Conservation (phyloP, 2,113 vertebrate species). For the Embiotoca jacksoni region DNA sequence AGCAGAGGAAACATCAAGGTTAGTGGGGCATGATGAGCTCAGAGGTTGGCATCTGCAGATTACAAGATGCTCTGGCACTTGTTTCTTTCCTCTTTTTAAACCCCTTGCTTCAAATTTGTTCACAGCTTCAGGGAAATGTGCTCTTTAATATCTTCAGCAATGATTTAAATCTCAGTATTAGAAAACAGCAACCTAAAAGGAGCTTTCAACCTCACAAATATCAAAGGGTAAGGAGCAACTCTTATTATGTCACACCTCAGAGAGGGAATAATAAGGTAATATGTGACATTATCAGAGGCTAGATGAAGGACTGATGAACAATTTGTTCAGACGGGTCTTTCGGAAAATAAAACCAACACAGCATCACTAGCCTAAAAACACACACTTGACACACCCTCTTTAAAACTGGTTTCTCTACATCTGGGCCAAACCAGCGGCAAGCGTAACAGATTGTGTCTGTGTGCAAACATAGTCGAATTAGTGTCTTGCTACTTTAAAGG, state of each 20-base stretch:
- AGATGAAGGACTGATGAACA: conserved; percentile 1
- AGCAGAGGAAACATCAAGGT: conserved; percentile 56
- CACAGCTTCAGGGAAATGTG: no score
- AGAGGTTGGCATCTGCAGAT: conserved; percentile 43
- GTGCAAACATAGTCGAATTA: conserved; percentile 38
- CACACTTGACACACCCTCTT: conserved; percentile 56
- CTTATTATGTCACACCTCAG: not conserved
- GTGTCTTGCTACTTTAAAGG: conserved; percentile 9
- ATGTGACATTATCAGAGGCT: not conserved
- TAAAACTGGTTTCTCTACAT: conserved; percentile 79
- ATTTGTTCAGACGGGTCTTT: conserved; percentile 40
- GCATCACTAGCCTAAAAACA: conserved; percentile 53
- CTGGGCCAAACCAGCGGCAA: conserved; percentile 43
- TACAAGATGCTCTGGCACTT: conserved; percentile 38
- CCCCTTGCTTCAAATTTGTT: not conserved
- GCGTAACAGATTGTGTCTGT: conserved; percentile 16
- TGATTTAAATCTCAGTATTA: not conserved
- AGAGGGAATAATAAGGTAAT: not conserved
- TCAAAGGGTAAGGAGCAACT: conserved; percentile 4
- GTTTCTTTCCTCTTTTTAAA: conserved; percentile 16
- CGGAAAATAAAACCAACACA: conserved; percentile 26
- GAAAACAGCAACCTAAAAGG: not conserved
- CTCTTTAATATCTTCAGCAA: not conserved
- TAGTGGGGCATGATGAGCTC: conserved; percentile 56
- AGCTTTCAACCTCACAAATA: not conserved